Evolutionary conservation across 1,140 invertebrate genomes (phyloP), one percentile per base, ranked within the genome.

Genomic region (Ganaspis sp.): DNA sequence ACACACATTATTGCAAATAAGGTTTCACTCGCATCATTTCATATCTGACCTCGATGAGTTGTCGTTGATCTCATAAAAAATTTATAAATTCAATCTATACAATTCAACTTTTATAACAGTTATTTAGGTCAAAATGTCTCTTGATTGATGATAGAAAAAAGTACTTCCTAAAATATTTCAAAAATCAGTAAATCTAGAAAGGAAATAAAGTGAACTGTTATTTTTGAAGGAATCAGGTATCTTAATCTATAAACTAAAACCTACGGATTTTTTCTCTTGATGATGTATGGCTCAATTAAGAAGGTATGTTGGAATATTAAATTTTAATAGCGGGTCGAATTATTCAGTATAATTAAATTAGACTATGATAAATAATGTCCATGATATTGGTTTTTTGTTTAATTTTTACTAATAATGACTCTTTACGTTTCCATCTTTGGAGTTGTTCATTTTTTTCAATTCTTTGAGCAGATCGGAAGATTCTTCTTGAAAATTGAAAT

Each of bases 1-100:
- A 80, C 80, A 79, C 78, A 78, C 78, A 84, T 80, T 81, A 80
- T 81, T 82, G 80, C 71, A 75, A 77, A 73, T 81, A 79, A 76
- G 74, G 78, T 84, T 83, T 86, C 78, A 85, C 81, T 81, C 58
- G 23, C 58, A 77, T 83, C 75, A 77, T 78, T 76, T 73, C 40
- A 77, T 69, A 49, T 74, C 71, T 23, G 71, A 81, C 75, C 53
- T 11, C 71, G 78, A 76, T 79, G 54, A 70, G 45, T 72, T 64
- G 12, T 37, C 54, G 54, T 69, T 70, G 26, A 40, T 70, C 29
- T 54, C 26, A 19, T 12, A 19, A 40, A 26, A n/a, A 34, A 58
- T 17, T 49, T 12, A 38, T 23, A 19, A 42, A 42, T 40, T 23
- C 29, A 70, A 26, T 45, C 29, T 34, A 34, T 12, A 9, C 12